Evolutionary conservation across 2,888 invertebrate genomes (phyloP), one percentile per base, ranked within the genome.

Genomic region (Drosophila parthenogenetica): DNA sequence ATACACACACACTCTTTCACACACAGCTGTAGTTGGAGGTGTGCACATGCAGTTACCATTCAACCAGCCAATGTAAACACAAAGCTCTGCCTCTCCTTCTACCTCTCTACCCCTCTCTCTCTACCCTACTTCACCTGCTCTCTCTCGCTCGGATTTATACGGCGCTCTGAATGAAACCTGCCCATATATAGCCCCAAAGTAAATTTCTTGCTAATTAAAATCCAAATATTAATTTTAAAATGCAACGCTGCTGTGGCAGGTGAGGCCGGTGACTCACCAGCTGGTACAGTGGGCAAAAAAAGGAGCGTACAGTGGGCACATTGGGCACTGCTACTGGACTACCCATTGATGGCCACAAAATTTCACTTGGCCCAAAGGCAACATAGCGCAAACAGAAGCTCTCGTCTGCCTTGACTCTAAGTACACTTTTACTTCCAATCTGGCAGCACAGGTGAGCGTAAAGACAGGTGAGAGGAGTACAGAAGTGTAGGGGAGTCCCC

Each of bases 211-310:
- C 85, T 84, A 84, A 84, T 84, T 84, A 84, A 84, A 84, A 87
- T 84, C 82, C 84, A 84, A 84, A 84, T 84, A 84, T 87, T 87
- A 84, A 84, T 80, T 85, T 85, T 81, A 77, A 84, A 84, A 81
- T 81, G 85, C 85, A 87, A 66, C 79, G 66, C 64, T 63, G 57
- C 60, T 48, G 43, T 14, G n/a, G 50, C 64, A 68, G 60, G 55
- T 73, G 69, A 73, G 43, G 73, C 74, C 55, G 32, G 32, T 32
- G 32, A 32, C 11, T 32, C 22, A 22, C 22, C 22, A 1, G 29
- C 29, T 29, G 8, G 11, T 17, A 61, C 32, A 35, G n/a, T 17
- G 42, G 25, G 35, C 43, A 48, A 29, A 43, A 29, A 32, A 49
- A 32, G 29, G 22, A 35, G 50, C 35, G 11, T 35, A 42, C 13